Percentiles rank a stretch among this genome's conserved stretches.
These are phyloP conservation scores for Guaruba guarouba DNA, from an alignment of 2,113 vertebrate species.

Conservation along the genomic window DNA sequence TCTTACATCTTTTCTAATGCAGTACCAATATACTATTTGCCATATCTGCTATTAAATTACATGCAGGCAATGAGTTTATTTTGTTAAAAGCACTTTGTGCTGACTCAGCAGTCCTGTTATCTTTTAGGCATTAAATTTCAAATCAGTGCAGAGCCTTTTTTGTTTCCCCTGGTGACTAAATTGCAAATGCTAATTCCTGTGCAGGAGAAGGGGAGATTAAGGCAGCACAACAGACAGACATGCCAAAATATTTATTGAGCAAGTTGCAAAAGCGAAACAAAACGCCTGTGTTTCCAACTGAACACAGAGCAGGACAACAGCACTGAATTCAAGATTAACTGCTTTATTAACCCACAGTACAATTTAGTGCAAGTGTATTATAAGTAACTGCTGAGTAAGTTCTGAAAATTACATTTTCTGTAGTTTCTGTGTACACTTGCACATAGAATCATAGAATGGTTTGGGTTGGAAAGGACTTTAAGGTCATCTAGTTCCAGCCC, in stretches of 20 bases:
- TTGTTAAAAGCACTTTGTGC: not conserved
- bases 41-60: not conserved
- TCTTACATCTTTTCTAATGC: accelerated
- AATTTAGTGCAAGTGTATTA: not conserved
- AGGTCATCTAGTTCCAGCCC: not conserved
- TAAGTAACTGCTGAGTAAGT: not conserved
- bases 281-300: not conserved
- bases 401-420: not conserved
- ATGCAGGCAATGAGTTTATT: not conserved
- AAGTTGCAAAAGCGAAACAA: not conserved
- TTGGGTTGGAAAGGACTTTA: not conserved
- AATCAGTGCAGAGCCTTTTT: not conserved
- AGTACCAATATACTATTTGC: not conserved
- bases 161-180: not conserved
- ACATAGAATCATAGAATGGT: not conserved
- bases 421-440: not conserved
- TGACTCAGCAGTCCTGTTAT: not conserved
- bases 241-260: constrained; percentile 11
- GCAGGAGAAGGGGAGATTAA: not conserved
- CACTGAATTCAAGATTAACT: not conserved
- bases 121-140: not conserved
- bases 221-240: not conserved
- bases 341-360: not conserved
- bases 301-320: not conserved
- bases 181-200: constrained; percentile 29